Percentiles rank a stretch among this genome's conserved stretches.
Conservation (phyloP, 2,888 invertebrate species). For the Nysson spinosus region DNA sequence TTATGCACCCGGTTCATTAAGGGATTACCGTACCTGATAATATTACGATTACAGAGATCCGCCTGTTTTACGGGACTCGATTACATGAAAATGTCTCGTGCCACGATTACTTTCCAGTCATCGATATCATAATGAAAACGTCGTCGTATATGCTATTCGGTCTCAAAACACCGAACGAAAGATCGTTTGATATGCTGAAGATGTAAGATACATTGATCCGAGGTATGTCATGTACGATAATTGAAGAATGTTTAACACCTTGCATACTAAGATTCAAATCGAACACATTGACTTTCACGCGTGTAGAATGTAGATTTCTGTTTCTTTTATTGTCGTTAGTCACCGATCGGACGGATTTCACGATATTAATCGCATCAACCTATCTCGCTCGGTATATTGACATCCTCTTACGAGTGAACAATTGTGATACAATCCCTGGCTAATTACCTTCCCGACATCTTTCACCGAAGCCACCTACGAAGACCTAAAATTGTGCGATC, state of each 20-base stretch:
- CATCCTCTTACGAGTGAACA: constrained; percentile 15
- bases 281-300: not conserved
- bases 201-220: not conserved
- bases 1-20: not conserved
- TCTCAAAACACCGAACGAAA: not conserved
- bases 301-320: no score
- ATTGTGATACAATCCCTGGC: constrained; percentile 29
- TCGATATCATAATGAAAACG: not conserved
- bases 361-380: constrained; percentile 23
- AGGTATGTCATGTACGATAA: constrained; percentile 1
- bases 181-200: not conserved
- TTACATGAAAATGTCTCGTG: not conserved
- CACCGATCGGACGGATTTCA: constrained; percentile 1
- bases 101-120: not conserved
- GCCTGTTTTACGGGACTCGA: not conserved
- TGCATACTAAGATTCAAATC: constrained; percentile 20
- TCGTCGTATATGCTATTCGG: not conserved
- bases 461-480: constrained; percentile 5
- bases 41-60: not conserved
- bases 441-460: constrained; percentile 22
- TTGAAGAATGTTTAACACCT: constrained; percentile 5
- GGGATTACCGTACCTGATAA: not conserved
- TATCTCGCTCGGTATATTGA: constrained; percentile 4
- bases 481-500: constrained; percentile 8
- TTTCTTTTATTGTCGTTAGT: not conserved